phyloP scores from a whole-genome alignment of 2,888 invertebrate species.

The Cecidostiba fungosa region DNA sequence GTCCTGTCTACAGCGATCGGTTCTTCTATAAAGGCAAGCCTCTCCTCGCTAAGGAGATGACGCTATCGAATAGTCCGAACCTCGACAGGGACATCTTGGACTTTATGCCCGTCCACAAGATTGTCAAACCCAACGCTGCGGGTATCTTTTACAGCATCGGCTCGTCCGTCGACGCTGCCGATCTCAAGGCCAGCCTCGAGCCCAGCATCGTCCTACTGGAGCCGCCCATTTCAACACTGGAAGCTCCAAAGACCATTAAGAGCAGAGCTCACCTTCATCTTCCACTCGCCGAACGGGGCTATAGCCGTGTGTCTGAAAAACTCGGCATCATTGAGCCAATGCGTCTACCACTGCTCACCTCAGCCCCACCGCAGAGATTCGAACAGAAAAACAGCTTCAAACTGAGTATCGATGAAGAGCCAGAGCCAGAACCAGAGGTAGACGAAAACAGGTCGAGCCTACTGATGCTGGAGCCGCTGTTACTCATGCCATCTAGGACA shows the following conservation, averaged over 20 bases:
- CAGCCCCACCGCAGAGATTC: not conserved
- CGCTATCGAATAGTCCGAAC: slow-evolving; percentile 52
- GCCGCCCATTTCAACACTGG: not conserved
- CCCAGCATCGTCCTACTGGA: slow-evolving; percentile 68
- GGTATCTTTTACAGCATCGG: slow-evolving; percentile 71
- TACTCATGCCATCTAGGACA: slow-evolving; percentile 80
- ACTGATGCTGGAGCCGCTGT: slow-evolving; percentile 81
- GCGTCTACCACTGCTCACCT: not conserved
- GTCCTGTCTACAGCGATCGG: slow-evolving; percentile 76
- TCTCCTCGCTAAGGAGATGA: slow-evolving; percentile 70
- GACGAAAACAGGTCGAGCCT: slow-evolving; percentile 76
- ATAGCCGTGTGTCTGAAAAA: slow-evolving; percentile 71
- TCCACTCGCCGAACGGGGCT: slow-evolving; percentile 66
- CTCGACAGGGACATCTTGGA: slow-evolving; percentile 60
- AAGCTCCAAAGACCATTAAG: not conserved
- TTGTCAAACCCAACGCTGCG: slow-evolving; percentile 69
- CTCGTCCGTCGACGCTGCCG: slow-evolving; percentile 66
- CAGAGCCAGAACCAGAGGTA: slow-evolving; percentile 62
- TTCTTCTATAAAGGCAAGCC: slow-evolving; percentile 71
- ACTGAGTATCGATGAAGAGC: slow-evolving; percentile 38
- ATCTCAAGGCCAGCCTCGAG: slow-evolving; percentile 67
- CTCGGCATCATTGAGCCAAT: not conserved
- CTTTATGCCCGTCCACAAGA: slow-evolving; percentile 73
- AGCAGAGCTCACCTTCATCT: slow-evolving; percentile 71
- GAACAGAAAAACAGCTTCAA: slow-evolving; percentile 26